phyloP scores from a whole-genome alignment of 2,113 vertebrate genomes.

The Brachypteracias leptosomus region DNA sequence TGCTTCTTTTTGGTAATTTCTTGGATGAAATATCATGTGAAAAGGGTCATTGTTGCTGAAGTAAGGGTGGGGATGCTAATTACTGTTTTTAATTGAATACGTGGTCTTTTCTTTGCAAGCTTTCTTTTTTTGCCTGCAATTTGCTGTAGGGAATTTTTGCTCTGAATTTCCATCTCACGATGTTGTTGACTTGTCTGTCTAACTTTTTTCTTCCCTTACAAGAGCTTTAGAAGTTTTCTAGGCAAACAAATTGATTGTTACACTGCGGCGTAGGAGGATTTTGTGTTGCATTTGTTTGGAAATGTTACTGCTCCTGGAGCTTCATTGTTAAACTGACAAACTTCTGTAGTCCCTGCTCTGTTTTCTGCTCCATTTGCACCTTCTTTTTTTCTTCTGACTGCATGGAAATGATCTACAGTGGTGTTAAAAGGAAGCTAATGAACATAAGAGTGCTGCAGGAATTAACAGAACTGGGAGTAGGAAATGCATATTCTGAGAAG shows the following conservation, averaged over 20 bases:
- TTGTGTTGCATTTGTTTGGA: conserved; percentile 33
- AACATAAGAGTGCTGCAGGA: conserved; percentile 6
- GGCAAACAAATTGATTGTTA: conserved; percentile 54
- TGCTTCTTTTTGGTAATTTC: neutral
- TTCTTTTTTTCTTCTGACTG: neutral
- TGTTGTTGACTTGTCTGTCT: neutral
- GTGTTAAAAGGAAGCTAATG: neutral
- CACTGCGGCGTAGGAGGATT: conserved; percentile 9
- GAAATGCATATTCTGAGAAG: conserved; percentile 10
- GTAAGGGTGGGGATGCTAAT: neutral
- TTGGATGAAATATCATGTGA: neutral
- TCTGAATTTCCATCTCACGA: neutral
- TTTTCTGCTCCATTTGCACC: conserved; percentile 3
- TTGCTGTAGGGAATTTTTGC: neutral
- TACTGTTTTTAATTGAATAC: neutral
- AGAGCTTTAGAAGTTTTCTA: conserved; percentile 37
- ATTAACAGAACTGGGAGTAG: neutral
- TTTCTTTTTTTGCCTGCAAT: neutral
- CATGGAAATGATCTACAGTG: neutral
- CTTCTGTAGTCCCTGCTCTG: neutral
- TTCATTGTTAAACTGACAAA: neutral
- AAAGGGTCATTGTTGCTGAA: neutral
- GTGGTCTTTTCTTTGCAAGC: neutral
- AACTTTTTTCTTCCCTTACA: neutral
- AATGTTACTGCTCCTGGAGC: conserved; percentile 18